Evolutionary conservation across 2,113 vertebrate genomes (phyloP).

Genomic region (Epinephelus moara): DNA sequence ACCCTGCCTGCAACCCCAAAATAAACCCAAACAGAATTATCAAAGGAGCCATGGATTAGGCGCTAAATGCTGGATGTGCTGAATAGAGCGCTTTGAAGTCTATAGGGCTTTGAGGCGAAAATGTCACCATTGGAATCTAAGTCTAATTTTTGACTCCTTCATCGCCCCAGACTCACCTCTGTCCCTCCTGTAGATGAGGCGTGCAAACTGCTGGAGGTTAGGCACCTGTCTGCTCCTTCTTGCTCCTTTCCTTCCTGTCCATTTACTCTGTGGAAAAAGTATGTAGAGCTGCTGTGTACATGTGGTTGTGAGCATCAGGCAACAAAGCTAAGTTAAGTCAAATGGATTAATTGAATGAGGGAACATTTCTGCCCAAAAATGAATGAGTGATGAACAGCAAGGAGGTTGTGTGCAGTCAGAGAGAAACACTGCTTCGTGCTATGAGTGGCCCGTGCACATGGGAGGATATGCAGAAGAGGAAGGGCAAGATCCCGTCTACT

Average conservation of each 20-base stretch:
- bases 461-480: slow-evolving; percentile 22
- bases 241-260: neutral
- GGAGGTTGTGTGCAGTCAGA: slow-evolving; percentile 9
- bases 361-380: slow-evolving; percentile 44
- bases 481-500: slow-evolving; percentile 22
- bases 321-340: slow-evolving; percentile 4
- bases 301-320: neutral
- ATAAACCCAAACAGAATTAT: slow-evolving; percentile 78
- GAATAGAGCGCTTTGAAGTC: slow-evolving; percentile 75
- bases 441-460: slow-evolving; percentile 1
- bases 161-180: neutral
- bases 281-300: neutral
- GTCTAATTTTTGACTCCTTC: slow-evolving; percentile 47
- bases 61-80: slow-evolving; percentile 69
- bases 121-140: slow-evolving; percentile 75
- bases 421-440: slow-evolving; percentile 28
- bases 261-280: neutral
- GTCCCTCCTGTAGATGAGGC: slow-evolving; percentile 33
- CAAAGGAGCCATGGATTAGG: slow-evolving; percentile 74
- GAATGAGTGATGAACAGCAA: slow-evolving; percentile 51
- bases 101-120: slow-evolving; percentile 70
- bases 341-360: slow-evolving; percentile 58
- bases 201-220: slow-evolving; percentile 26
- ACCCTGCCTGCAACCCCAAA: slow-evolving; percentile 62
- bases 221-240: neutral